Base-by-base conservation (phyloP, 2,888 invertebrate species). In the Teinopalpus imperialis region DNA sequence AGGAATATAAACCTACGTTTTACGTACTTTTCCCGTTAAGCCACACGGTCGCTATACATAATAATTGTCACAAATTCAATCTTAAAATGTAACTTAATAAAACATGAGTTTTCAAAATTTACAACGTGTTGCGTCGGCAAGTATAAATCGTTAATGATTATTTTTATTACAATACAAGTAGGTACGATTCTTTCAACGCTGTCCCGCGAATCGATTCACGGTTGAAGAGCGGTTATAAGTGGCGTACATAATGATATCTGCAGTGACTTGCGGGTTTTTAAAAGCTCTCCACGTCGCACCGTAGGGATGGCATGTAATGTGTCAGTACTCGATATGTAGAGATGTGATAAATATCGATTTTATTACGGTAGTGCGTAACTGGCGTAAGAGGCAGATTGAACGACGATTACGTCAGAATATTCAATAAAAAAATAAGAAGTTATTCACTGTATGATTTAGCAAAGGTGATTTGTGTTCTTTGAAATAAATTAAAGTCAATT, bases 201-300 rank as follows among this genome's bases (percentile, higher is more conserved):
- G 67, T 66, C 69, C 66, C 57, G 57, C 54, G 53, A 69, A 66
- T 69, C 64, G 59, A 63, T 68, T 73, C 70, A 66, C 62, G 66
- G 62, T 61, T 54, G 56, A 52, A 43, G 50, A 58, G 61, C 54
- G 57, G 51, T 57, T 41, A 55, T 66, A 66, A 71, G 66, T 61
- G 58, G 53, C 63, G 59, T 40, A 35, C 45, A 51, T 48, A 50
- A 53, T 49, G 49, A 43, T 26, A 57, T 60, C 46, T 43, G 37
- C 49, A 52, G 50, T 71, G 66, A 69, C 66, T 68, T 63, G 68
- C 67, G 27, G 24, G 34, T 41, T 42, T 45, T 48, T 43, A 27
- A 39, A 24, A 44, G 41, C 39, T 36, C 44, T 48, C 40, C 24
- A 20, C 12, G 13, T 16, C 26, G 24, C 31, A 20, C 12, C 2